Base-by-base conservation (phyloP, 2,888 invertebrate genomes). In the Adelphocoris suturalis region DNA sequence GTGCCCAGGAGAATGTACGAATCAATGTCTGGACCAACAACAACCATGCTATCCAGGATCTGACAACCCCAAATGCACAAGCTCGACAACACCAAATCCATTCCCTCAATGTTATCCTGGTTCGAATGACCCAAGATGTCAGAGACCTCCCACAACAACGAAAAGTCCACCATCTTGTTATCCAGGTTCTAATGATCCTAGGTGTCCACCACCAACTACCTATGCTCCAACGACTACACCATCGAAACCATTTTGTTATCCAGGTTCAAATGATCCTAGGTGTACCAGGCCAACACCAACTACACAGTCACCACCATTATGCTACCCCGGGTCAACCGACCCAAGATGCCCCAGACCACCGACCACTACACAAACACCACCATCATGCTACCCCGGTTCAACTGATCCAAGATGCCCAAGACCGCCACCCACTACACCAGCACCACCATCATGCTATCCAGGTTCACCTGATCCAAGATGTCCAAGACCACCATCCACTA, bases 361-460 rank as follows among this genome's bases (percentile, higher is more conserved):
- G n/a, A 75, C 75, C 9, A 86, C 89, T 12, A 86, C 86, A 27
- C 46, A n/a, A 47, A 0, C 19, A 0, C 47, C 75, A 11, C 75
- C 86, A 28, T 14, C 14, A 0, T 94, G 94, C 86, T 93, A 92
- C 57, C 93, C 93, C 5, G 94, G 93, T 57, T 92, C 92, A 12
- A 93, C 90, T 92, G 92, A 93, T 90, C 92, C 92, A 2, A 91
- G 92, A 89, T 93, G 92, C 89, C 92, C 90, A 75, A 89, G 19
- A 89, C 91, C 84, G 23, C 57, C 84, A 37, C 5, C 57, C n/a
- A n/a, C 11, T n/a, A n/a, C 16, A 82, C 47, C 5, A 12, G n/a
- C 19, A 19, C 82, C 52, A n/a, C 48, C n/a, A n/a, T n/a, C n/a
- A 48, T 92, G 92, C 85, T 92, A 91, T 75, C 92, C 92, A 16